Conservation (phyloP, 2,113 vertebrate species). For the Ciconia maguari region DNA sequence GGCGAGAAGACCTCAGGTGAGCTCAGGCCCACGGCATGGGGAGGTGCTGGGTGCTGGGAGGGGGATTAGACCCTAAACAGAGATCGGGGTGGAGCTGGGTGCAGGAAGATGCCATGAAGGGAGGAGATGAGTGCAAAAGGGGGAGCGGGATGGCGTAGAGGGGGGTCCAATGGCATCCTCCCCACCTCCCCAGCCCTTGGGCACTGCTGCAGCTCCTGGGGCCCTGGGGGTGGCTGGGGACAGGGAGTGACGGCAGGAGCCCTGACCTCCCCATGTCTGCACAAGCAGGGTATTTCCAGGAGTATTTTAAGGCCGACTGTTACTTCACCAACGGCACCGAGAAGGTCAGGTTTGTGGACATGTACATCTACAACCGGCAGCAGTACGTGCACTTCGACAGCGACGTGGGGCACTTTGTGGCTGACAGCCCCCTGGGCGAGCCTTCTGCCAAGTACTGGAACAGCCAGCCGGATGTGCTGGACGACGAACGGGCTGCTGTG, state of each 20-base stretch:
- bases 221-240: not conserved
- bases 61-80: not conserved
- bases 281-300: no score
- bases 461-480: rapidly evolving
- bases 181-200: not conserved
- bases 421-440: not conserved
- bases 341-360: rapidly evolving
- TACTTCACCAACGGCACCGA: not conserved
- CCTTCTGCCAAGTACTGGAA: rapidly evolving
- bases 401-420: rapidly evolving
- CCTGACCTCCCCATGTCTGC: no score
- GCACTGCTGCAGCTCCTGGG: not conserved
- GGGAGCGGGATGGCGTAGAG: not conserved
- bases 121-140: not conserved
- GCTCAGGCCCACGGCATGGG: not conserved
- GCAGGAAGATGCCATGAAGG: no score
- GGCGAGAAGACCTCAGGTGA: not conserved
- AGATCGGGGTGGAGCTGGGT: not conserved
- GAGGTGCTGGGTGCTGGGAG: not conserved
- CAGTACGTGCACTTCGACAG: rapidly evolving
- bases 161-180: not conserved
- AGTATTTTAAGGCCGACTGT: rapidly evolving
- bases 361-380: rapidly evolving
- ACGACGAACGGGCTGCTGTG: rapidly evolving
- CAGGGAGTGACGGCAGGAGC: not conserved